These are phyloP conservation scores for Phenganax subtilis DNA, from an alignment of 92 coral and sea anemone species.

Conservation along the genomic window DNA sequence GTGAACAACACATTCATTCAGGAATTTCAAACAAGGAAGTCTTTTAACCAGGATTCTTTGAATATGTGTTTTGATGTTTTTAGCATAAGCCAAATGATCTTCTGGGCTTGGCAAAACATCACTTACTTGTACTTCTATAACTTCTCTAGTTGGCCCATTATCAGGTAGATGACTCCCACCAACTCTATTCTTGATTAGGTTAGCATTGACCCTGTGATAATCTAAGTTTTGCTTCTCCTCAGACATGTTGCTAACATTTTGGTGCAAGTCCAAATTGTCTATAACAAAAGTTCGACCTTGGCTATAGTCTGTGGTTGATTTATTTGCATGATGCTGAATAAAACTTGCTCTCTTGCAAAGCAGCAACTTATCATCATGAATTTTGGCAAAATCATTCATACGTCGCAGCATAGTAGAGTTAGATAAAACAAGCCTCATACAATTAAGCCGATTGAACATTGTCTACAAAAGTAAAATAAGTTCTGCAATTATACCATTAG, in stretches of 20 bases:
- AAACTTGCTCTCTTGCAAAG: not conserved
- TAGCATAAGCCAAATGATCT: constrained; percentile 30
- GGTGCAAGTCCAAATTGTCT: constrained; percentile 27
- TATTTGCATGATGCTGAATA: not conserved
- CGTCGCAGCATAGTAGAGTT: constrained; percentile 19
- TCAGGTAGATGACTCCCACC: constrained; percentile 11
- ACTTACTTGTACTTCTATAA: constrained; percentile 6
- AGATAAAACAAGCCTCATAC: constrained; percentile 33
- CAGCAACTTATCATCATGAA: constrained; percentile 23
- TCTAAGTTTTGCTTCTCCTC: constrained; percentile 30
- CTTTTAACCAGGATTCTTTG: constrained; percentile 9
- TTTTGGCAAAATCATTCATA: constrained; percentile 28
- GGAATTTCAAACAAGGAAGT: not conserved
- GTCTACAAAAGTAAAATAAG: constrained; percentile 20
- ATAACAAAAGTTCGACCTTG: constrained; percentile 16
- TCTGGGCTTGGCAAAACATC: constrained; percentile 26
- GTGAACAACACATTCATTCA: constrained; percentile 2
- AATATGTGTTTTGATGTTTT: constrained; percentile 6
- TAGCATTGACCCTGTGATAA: constrained; percentile 31
- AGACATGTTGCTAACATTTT: constrained; percentile 20
- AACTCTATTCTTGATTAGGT: constrained; percentile 21
- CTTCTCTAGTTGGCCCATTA: constrained; percentile 21
- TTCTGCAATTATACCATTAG: too few species aligned
- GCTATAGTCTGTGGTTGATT: not conserved
- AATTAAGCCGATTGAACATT: constrained; percentile 16